Evolutionary conservation across 2,113 vertebrate genomes (phyloP).

Genomic region (Leptocoma aspasia): DNA sequence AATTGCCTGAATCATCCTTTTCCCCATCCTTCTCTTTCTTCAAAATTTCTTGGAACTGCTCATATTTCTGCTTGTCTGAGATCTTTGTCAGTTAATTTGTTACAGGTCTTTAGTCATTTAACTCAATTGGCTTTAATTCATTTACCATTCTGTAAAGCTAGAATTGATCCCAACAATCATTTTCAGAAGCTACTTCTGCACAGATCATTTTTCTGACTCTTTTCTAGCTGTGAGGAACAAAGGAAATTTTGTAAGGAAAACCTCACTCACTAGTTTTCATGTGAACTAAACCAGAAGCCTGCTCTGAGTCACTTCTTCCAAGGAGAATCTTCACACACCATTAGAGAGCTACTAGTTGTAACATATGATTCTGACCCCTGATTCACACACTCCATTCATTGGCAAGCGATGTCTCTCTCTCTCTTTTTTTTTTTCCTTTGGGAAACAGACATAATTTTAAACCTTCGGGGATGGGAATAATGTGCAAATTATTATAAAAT

Average conservation of each 20-base stretch:
- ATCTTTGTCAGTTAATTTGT: background rate
- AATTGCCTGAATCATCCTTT: background rate
- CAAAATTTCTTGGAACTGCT: background rate
- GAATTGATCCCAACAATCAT: background rate
- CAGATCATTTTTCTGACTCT: background rate
- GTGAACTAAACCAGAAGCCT: background rate
- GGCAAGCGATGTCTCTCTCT: background rate
- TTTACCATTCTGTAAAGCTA: background rate
- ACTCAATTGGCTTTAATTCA: background rate
- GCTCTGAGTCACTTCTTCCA: constrained; percentile 10
- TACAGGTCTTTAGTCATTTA: background rate
- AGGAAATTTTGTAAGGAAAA: background rate
- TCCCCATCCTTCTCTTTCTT: background rate
- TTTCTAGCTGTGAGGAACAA: background rate
- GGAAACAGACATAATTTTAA: background rate
- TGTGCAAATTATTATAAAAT: background rate
- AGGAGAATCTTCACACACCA: background rate
- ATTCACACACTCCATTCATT: background rate
- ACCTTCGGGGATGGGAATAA: background rate
- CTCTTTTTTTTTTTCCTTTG: background rate
- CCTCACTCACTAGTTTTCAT: background rate
- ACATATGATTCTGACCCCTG: background rate
- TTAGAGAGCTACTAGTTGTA: background rate
- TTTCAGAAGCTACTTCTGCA: background rate
- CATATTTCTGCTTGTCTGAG: background rate